A percentile compares a stretch with the other conserved stretches of the same genome.
Conservation (phyloP, 37 sponge, comb jelly and placozoan genomes). For the Oscarella lobularis region DNA sequence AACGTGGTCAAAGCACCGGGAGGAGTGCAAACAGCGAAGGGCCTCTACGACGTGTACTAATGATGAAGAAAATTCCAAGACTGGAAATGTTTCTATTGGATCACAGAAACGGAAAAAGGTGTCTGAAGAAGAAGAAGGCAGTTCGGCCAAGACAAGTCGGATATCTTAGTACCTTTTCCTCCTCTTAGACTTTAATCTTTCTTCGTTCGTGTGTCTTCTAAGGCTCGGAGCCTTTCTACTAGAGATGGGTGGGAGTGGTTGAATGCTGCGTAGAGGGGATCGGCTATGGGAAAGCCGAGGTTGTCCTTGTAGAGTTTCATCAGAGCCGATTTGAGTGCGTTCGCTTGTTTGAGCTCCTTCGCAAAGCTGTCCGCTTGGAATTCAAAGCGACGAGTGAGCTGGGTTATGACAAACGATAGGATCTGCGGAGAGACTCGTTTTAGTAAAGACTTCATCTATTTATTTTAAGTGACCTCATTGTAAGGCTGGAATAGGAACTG, state of each 20-base stretch:
- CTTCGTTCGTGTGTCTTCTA: slow-evolving; percentile 7
- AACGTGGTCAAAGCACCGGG: too few relatives aligned
- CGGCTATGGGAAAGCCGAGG: slow-evolving; percentile 76
- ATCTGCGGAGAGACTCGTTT: too few relatives aligned
- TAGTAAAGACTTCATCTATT: too few relatives aligned
- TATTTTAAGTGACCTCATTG: slow-evolving; percentile 21
- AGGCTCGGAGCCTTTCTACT: slow-evolving; percentile 53
- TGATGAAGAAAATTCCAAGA: too few relatives aligned
- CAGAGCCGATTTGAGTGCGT: slow-evolving; percentile 43
- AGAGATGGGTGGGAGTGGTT: slow-evolving; percentile 86
- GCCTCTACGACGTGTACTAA: too few relatives aligned
- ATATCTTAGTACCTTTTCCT: background rate
- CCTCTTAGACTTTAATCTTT: background rate
- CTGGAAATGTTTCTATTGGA: too few relatives aligned
- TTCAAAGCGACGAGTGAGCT: slow-evolving; percentile 71
- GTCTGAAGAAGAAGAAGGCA: too few relatives aligned
- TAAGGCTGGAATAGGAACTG: slow-evolving; percentile 51
- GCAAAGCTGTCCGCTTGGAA: slow-evolving; percentile 94
- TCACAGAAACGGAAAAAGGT: too few relatives aligned
- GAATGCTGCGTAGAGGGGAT: slow-evolving; percentile 81
- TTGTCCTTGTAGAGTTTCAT: slow-evolving; percentile 71
- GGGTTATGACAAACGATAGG: slow-evolving; percentile 43
- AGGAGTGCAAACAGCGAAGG: too few relatives aligned
- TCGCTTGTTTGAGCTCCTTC: slow-evolving; percentile 17
- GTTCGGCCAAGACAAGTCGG: too few relatives aligned